Percentiles rank a stretch among this genome's conserved stretches.
Conservation (phyloP, 2,113 vertebrate genomes). For the Struthio camelus region DNA sequence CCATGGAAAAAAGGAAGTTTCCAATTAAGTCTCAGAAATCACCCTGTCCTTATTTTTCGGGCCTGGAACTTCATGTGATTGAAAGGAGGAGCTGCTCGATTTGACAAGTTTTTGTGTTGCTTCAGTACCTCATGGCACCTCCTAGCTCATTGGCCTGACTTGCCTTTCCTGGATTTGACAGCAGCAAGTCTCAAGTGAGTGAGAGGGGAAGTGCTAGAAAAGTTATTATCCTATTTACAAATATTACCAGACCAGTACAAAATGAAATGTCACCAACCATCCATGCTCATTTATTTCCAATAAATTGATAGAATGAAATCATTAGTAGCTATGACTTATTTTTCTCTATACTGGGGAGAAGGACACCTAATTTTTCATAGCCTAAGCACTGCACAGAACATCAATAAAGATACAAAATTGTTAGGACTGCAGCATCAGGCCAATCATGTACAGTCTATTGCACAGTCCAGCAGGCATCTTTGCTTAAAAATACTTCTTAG, state of each 20-base stretch:
- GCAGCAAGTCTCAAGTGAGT: constrained; percentile 19
- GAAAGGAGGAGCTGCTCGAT: constrained; percentile 33
- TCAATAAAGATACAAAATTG: constrained; percentile 1
- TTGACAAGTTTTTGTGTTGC: constrained; percentile 47
- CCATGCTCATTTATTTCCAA: constrained; percentile 16
- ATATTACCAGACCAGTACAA: neutral
- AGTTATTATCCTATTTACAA: constrained; percentile 29
- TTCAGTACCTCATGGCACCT: constrained; percentile 52
- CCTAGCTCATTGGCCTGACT: constrained; percentile 11
- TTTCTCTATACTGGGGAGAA: neutral
- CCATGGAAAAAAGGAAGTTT: neutral
- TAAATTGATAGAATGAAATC: neutral
- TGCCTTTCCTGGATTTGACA: constrained; percentile 30
- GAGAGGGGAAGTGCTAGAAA: neutral
- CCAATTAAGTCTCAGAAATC: constrained; percentile 30
- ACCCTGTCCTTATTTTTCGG: neutral
- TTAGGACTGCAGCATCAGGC: neutral
- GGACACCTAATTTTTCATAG: neutral
- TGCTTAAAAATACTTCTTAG: neutral
- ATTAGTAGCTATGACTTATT: neutral
- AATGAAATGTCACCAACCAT: neutral
- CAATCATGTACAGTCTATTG: neutral
- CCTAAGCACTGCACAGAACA: neutral
- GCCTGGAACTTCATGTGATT: constrained; percentile 10
- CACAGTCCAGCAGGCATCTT: neutral